Conservation (phyloP, 1,140 invertebrate species). For the Macrobrachium rosenbergii region DNA sequence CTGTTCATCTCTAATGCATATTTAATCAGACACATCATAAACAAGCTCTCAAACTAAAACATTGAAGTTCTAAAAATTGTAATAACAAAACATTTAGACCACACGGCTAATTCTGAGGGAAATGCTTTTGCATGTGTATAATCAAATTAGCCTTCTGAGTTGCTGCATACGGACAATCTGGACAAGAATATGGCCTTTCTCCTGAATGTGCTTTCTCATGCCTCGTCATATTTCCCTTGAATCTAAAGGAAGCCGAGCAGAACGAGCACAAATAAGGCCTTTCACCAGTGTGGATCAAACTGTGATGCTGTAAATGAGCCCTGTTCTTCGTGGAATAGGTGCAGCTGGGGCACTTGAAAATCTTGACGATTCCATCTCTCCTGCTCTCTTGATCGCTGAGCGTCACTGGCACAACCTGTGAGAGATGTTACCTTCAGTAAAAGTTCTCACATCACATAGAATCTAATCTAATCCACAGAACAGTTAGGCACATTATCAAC, state of each 20-base stretch:
- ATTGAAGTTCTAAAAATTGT: too few species aligned
- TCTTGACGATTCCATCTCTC: not conserved
- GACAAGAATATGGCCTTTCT: not conserved
- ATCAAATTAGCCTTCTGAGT: not conserved
- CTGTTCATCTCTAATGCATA: too few species aligned
- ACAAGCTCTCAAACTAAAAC: too few species aligned
- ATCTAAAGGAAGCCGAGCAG: constrained; percentile 7
- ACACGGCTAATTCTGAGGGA: not conserved
- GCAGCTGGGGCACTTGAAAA: constrained; percentile 17
- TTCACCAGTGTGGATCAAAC: constrained; percentile 29
- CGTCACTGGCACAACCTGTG: too few species aligned
- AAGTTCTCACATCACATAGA: too few species aligned
- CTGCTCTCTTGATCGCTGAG: too few species aligned
- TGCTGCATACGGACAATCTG: not conserved
- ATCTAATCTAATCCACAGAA: too few species aligned
- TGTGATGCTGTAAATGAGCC: constrained; percentile 24
- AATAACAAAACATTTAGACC: too few species aligned
- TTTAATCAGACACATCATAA: too few species aligned
- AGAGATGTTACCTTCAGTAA: too few species aligned
- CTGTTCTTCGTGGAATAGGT: constrained; percentile 24
- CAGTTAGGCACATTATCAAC: too few species aligned
- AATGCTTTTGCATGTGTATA: not conserved
- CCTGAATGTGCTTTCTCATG: constrained; percentile 12
- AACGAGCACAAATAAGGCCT: constrained; percentile 22
- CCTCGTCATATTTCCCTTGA: constrained; percentile 35